Evolutionary conservation across 2,888 invertebrate genomes (phyloP), one percentile per base, ranked within the genome.

Genomic region (Latrodectus hesperus): DNA sequence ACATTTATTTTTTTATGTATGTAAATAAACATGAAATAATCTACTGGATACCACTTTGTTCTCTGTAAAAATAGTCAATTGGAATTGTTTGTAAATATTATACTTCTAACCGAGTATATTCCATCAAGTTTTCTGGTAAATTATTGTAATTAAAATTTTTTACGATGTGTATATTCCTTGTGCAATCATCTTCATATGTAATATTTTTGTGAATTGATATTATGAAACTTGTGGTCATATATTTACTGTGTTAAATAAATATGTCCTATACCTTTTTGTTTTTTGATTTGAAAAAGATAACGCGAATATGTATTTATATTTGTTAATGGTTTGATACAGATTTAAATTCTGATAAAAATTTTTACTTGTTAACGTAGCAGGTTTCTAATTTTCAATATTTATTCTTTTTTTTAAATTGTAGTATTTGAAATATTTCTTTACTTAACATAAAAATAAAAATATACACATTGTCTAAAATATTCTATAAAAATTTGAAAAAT

Each of bases 181-280:
- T 5, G 5, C 38, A 38, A 38, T 1, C 38, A 38, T 80, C 67
- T 78, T 70, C 38, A 72, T 60, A 64, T 49, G 53, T 78, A 70
- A 72, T 80, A 80, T 80, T 80, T 80, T 80, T 80, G 80, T 80
- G 72, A 64, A 80, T 80, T 60, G 71, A 80, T 64, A 53, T 80
- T 64, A 49, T 80, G 55, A 70, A 72, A 67, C 70, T 70, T 64
- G 71, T 22, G 49, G 52, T 51, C 71, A 64, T 72, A 64, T 38
- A 38, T 38, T 3, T 38, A 38, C 49, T 64, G 72, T 80, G 80
- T 80, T 80, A 72, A 80, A 80, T 80, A 80, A 80, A 80, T 80
- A 53, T 80, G 38, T 38, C 38, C 38, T 38, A 5, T 38, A 38
- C 5, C 38, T 38, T 38, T 38, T 38, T 38, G 38, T 38, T 38